phyloP scores from a whole-genome alignment of 2,797 vertebrate species.

The Fratercula arctica region DNA sequence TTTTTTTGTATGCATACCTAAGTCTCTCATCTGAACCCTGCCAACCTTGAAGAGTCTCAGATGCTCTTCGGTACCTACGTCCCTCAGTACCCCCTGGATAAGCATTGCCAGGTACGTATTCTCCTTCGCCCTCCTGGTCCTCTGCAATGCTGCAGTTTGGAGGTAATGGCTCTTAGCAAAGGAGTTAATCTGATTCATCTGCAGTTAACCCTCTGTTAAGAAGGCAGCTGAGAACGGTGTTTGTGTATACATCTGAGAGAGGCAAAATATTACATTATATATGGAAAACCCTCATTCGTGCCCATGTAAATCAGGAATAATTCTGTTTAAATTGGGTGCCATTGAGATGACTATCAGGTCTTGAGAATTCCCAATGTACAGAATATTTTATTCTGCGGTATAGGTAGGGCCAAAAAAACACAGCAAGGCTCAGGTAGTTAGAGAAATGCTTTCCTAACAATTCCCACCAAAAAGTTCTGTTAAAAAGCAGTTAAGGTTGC shows the following conservation, averaged over 20 bases:
- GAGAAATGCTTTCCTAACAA: slow-evolving; percentile 58
- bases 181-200: not conserved
- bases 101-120: not conserved
- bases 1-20: not conserved
- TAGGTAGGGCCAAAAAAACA: slow-evolving; percentile 31
- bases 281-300: slow-evolving; percentile 14
- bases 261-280: slow-evolving; percentile 29
- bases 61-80: not conserved
- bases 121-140: not conserved
- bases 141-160: not conserved
- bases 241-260: slow-evolving; percentile 20
- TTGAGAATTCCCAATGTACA: slow-evolving; percentile 45
- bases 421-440: not conserved
- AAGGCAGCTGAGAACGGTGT: not conserved
- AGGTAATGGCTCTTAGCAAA: not conserved
- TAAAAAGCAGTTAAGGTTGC: slow-evolving; percentile 66
- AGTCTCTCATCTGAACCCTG: not conserved
- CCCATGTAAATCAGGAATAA: slow-evolving; percentile 48
- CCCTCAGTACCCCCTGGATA: not conserved
- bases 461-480: slow-evolving; percentile 64
- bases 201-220: not conserved
- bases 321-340: slow-evolving; percentile 32
- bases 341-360: slow-evolving; percentile 49
- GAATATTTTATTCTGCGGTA: slow-evolving; percentile 41
- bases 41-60: not conserved